Evolutionary conservation across 2,113 vertebrate genomes (phyloP).

Genomic region (Tychaedon coryphoeus): DNA sequence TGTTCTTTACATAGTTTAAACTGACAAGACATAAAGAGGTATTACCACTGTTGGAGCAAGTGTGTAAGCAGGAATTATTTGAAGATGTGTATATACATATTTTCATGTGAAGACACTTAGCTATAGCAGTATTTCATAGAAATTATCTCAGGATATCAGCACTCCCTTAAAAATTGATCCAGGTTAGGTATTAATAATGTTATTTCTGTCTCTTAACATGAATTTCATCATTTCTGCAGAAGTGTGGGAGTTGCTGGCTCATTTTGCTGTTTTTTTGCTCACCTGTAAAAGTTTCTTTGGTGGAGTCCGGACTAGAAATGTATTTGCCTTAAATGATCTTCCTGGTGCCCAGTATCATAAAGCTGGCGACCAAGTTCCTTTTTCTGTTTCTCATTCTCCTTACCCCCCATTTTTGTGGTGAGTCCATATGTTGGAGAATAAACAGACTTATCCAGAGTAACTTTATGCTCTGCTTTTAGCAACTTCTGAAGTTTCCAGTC

Average conservation of each 20-base stretch:
- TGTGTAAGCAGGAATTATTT: not conserved
- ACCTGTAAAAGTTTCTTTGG: not conserved
- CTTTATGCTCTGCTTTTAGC: not conserved
- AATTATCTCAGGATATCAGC: not conserved
- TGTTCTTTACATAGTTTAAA: not conserved
- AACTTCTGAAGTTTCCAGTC: not conserved
- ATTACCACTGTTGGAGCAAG: not conserved
- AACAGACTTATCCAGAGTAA: not conserved
- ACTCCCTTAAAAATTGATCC: not conserved
- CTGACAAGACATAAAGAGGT: not conserved
- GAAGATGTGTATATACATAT: not conserved
- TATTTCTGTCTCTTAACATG: not conserved
- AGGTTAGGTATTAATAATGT: not conserved
- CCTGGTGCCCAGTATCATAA: not conserved
- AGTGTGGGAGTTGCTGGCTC: not conserved
- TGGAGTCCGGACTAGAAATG: not conserved
- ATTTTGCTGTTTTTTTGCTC: not conserved
- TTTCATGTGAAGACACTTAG: not conserved
- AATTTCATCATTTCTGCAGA: not conserved
- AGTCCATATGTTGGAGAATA: not conserved
- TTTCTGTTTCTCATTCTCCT: not conserved
- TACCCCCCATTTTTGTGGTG: not conserved
- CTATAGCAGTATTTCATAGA: not conserved
- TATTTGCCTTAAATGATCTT: not conserved
- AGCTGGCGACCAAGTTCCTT: not conserved